phyloP scores from a whole-genome alignment of 2,888 invertebrate genomes.

The Erebia aethiops region DNA sequence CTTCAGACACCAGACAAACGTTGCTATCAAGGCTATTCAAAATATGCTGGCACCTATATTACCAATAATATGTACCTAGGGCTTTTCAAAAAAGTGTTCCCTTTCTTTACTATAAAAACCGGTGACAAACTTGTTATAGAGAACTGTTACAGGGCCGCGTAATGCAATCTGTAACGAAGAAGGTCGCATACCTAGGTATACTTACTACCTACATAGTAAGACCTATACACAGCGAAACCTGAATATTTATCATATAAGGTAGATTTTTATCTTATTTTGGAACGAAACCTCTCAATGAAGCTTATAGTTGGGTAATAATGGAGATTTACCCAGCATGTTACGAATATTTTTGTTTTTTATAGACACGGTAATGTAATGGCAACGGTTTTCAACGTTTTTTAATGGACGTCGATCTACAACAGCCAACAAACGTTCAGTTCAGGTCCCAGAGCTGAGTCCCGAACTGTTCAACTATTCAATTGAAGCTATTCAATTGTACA shows the following conservation, averaged over 20 bases:
- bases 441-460: too few relatives aligned
- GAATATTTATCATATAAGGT: neutral
- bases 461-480: too few relatives aligned
- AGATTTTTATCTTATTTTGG: neutral
- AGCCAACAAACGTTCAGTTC: too few relatives aligned
- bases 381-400: too few relatives aligned
- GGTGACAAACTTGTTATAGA: slow-evolving; percentile 3
- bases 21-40: too few relatives aligned
- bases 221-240: neutral
- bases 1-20: too few relatives aligned
- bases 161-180: slow-evolving; percentile 17
- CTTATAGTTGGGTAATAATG: neutral
- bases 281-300: too few relatives aligned
- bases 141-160: slow-evolving; percentile 20
- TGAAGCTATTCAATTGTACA: too few relatives aligned
- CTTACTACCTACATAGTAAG: neutral
- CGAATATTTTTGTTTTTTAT: too few relatives aligned
- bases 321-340: neutral
- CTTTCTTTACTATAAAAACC: neutral
- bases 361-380: too few relatives aligned
- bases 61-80: neutral
- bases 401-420: too few relatives aligned
- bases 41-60: too few relatives aligned
- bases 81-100: neutral
- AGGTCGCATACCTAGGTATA: neutral